Percentiles rank a stretch among this genome's conserved stretches.
These are phyloP conservation scores for Acanthochromis polyacanthus DNA, from an alignment of 2,113 vertebrate genomes.

Conservation along the genomic window DNA sequence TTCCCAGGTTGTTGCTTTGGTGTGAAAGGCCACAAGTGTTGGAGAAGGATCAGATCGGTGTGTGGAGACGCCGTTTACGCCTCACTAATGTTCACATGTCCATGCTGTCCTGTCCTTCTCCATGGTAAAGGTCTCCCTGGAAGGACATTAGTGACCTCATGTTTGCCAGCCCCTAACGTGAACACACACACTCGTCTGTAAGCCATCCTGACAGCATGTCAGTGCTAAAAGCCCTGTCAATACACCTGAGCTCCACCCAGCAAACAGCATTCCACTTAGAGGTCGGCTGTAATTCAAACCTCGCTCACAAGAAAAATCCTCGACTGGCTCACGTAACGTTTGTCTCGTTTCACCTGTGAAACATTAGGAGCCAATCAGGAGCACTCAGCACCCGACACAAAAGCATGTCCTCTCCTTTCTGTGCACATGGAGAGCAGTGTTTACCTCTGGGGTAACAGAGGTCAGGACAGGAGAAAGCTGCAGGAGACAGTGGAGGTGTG, in stretches of 20 bases:
- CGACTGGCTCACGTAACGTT: constrained; percentile 21
- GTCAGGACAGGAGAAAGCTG: constrained; percentile 54
- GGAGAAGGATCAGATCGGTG: constrained; percentile 31
- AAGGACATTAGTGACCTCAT: constrained; percentile 74
- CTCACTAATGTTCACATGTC: constrained; percentile 73
- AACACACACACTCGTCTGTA: constrained; percentile 67
- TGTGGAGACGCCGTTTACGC: constrained; percentile 57
- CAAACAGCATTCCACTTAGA: constrained; percentile 75
- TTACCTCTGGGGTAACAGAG: constrained; percentile 64
- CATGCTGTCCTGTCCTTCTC: constrained; percentile 54
- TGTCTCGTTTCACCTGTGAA: constrained; percentile 29
- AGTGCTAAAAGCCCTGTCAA: constrained; percentile 83
- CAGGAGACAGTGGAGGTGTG: constrained; percentile 74
- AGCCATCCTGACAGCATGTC: constrained; percentile 72
- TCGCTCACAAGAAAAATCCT: constrained; percentile 20
- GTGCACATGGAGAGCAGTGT: constrained; percentile 48
- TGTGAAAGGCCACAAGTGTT: constrained; percentile 66
- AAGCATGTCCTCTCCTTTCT: constrained; percentile 33
- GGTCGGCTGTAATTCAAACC: constrained; percentile 70
- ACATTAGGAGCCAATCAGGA: constrained; percentile 22
- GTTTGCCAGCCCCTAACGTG: constrained; percentile 57
- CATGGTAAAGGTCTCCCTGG: constrained; percentile 51
- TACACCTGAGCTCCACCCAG: constrained; percentile 79
- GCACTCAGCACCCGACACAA: constrained; percentile 32
- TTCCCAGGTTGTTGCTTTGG: constrained; percentile 43